Base-by-base conservation (phyloP, 2,888 invertebrate species). In the Colletes collaris region DNA sequence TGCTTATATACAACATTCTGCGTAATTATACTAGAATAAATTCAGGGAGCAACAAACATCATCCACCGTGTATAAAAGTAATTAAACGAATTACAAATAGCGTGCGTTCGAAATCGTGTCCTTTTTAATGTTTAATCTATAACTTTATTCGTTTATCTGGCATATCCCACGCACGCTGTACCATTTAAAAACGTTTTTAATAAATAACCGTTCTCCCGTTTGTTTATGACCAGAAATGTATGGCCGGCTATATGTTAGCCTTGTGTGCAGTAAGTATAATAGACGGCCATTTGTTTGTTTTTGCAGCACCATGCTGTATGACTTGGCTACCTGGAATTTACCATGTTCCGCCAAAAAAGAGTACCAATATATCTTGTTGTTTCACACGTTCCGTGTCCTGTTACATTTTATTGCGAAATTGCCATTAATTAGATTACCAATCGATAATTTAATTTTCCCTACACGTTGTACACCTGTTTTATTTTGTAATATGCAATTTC, bases 281-380 rank as follows among this genome's bases (percentile, higher is more conserved):
- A 76, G 64, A 78, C 69, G 69, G 69, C 60, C 76, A 65, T 78
- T 78, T 69, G 77, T 78, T 76, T 69, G 68, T 76, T 76, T 76
- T 78, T 76, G 59, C 76, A 46, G 56, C 64, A 65, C 49, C 35
- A 59, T 46, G 16, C 76, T 50, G 40, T 76, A 67, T 76, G 67
- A 78, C 78, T 76, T 60, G 62, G 60, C 64, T 64, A 65, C 77
- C 68, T 65, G 62, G 69, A 69, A 69, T 78, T 66, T 78, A 77
- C 78, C 65, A 63, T 68, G 77, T 40, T 58, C 37, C 68, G 27
- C 19, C 65, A 59, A 76, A 78, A 76, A 77, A 64, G 37, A 50
- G 46, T 44, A 35, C 49, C 69, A 44, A 76, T 70, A 76, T 58
- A 52, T 69, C 77, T 64, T 65, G 58, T 58, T 55, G 58, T 68